Evolutionary conservation across 1,140 invertebrate species (phyloP).

Genomic region (Drosophila rufa): DNA sequence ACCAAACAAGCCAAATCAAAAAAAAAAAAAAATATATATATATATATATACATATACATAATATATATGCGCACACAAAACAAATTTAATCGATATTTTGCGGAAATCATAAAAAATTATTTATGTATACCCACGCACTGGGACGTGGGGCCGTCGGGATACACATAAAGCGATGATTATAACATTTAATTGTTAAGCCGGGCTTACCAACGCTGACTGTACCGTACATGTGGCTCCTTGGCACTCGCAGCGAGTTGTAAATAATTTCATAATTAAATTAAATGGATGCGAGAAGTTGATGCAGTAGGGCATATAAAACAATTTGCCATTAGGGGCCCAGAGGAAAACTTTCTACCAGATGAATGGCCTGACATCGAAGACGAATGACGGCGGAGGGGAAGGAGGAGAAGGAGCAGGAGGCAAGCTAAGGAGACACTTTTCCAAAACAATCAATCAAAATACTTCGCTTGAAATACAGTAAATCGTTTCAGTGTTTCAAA

Average conservation of each 20-base stretch:
- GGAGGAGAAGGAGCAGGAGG: not conserved
- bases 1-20: constrained; percentile 34
- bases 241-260: constrained; percentile 35
- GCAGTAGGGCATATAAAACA: constrained; percentile 30
- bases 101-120: constrained; percentile 74
- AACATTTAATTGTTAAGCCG: constrained; percentile 62
- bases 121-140: constrained; percentile 66
- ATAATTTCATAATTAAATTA: constrained; percentile 69
- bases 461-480: constrained; percentile 26
- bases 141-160: constrained; percentile 3
- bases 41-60: not conserved
- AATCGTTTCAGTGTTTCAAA: constrained; percentile 50
- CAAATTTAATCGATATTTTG: constrained; percentile 73
- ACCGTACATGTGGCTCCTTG: constrained; percentile 25
- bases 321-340: constrained; percentile 25
- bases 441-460: constrained; percentile 64
- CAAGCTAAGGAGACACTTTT: constrained; percentile 42
- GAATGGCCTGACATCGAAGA: constrained; percentile 51
- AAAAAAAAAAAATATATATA: not conserved
- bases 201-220: constrained; percentile 58
- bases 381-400: constrained; percentile 17
- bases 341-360: constrained; percentile 41
- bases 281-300: constrained; percentile 32
- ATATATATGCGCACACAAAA: constrained; percentile 21
- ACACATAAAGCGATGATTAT: constrained; percentile 53